A percentile compares a stretch with the other conserved stretches of the same genome.
Conservation (phyloP, 1,140 invertebrate genomes). For the Phthorimaea operculella region DNA sequence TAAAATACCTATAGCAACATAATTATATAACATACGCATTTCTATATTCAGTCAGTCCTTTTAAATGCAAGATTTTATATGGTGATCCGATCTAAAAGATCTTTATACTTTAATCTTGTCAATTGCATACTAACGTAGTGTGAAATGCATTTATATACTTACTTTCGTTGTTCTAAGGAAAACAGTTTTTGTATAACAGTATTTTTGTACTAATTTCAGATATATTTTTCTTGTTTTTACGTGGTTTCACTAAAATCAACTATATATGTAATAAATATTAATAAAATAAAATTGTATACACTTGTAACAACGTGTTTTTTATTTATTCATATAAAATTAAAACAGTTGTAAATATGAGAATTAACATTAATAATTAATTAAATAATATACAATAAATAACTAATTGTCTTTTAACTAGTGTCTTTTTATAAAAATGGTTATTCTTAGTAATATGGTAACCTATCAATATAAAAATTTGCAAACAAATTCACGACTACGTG, state of each 20-base stretch:
- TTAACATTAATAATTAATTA: conserved; percentile 9
- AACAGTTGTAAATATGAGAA: no score
- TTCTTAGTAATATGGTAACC: background rate
- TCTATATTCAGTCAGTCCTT: no score
- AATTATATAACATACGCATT: no score
- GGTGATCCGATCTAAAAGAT: conserved; percentile 6
- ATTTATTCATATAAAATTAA: conserved; percentile 16
- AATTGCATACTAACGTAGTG: conserved; percentile 4
- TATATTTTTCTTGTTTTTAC: conserved; percentile 42
- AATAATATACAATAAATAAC: conserved; percentile 8
- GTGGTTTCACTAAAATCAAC: conserved; percentile 50
- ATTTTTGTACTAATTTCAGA: conserved; percentile 63
- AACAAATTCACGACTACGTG: no score
- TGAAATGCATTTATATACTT: conserved; percentile 2
- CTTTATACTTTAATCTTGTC: background rate
- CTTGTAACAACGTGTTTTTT: conserved; percentile 38
- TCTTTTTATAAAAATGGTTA: conserved; percentile 13
- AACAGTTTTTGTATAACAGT: conserved; percentile 28
- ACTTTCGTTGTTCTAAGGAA: background rate
- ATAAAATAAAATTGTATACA: conserved; percentile 59
- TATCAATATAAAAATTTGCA: no score
- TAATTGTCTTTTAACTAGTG: conserved; percentile 19
- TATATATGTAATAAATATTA: conserved; percentile 19
- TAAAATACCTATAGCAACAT: no score
- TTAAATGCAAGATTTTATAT: background rate